A percentile compares a stretch with the other conserved stretches of the same genome.
phyloP scores from a whole-genome alignment of 2,113 vertebrate species.

The Nesoenas mayeri region DNA sequence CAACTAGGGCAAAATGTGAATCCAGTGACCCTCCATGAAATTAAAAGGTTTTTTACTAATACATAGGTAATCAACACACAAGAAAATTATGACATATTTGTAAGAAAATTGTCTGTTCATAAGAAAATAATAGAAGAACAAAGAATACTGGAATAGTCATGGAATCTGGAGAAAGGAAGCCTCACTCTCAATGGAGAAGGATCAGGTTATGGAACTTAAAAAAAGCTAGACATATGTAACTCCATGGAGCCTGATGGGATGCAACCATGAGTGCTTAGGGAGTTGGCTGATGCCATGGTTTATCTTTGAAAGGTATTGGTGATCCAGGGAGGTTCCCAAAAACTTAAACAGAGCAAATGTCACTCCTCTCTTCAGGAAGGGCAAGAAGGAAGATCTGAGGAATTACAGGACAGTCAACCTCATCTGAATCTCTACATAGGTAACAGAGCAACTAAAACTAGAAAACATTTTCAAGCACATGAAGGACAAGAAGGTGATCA shows the following conservation, averaged over 20 bases:
- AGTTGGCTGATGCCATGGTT: not conserved
- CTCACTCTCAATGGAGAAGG: not conserved
- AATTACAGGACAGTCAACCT: not conserved
- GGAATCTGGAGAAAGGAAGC: not conserved
- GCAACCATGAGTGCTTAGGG: not conserved
- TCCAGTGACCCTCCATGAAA: not conserved
- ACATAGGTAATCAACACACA: not conserved
- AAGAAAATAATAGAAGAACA: not conserved
- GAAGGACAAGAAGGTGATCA: not conserved
- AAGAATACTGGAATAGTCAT: not conserved
- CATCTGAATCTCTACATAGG: accelerated
- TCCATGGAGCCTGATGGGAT: not conserved
- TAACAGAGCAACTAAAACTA: not conserved
- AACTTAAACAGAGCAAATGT: not conserved
- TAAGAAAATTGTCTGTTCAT: not conserved
- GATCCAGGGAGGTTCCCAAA: not conserved
- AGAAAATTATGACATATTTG: not conserved
- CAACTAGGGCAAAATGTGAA: not conserved
- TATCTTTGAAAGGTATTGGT: not conserved
- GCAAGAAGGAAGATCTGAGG: not conserved
- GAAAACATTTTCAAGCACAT: not conserved
- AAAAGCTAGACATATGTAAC: not conserved
- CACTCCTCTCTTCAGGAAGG: too few species aligned
- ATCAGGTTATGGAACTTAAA: not conserved
- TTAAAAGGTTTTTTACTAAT: not conserved